These are phyloP conservation scores for Meles meles DNA, from an alignment of 2,113 vertebrate genomes.

Conservation along the genomic window DNA sequence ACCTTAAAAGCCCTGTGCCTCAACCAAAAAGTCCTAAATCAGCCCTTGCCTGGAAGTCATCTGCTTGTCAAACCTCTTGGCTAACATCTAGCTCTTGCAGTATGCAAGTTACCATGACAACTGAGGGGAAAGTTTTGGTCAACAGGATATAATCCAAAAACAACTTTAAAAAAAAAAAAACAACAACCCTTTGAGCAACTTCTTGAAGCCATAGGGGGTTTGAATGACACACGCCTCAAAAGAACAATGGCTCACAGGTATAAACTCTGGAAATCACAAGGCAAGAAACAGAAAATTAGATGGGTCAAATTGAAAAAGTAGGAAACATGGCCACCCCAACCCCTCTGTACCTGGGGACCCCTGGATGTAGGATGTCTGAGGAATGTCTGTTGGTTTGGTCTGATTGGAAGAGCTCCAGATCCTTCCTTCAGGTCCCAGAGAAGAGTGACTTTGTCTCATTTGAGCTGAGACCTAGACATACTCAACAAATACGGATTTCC, in stretches of 20 bases:
- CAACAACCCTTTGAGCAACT: neutral
- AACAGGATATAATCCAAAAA: conserved; percentile 69
- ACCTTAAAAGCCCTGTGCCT: conserved; percentile 15
- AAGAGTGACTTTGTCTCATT: neutral
- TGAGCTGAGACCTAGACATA: neutral
- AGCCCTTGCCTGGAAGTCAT: conserved; percentile 65
- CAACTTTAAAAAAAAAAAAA: neutral
- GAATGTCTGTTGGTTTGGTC: neutral
- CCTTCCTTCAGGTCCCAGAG: neutral
- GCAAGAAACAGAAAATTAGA: neutral
- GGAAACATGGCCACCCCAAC: neutral
- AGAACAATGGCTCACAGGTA: neutral
- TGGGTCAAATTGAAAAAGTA: neutral
- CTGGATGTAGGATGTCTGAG: neutral
- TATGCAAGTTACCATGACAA: conserved; percentile 63
- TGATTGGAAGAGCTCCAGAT: neutral
- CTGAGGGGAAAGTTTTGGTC: conserved; percentile 61
- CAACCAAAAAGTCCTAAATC: conserved; percentile 21
- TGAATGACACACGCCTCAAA: neutral
- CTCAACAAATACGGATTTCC: neutral
- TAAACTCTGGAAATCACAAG: neutral
- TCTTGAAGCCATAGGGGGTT: conserved; percentile 39
- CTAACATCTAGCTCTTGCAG: conserved; percentile 36
- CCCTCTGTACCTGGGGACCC: neutral
- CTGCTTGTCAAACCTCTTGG: conserved; percentile 55